A percentile compares a stretch with the other conserved stretches of the same genome.
These are phyloP conservation scores for Pollachius pollachius DNA, from an alignment of 2,113 vertebrate species.

Conservation along the genomic window DNA sequence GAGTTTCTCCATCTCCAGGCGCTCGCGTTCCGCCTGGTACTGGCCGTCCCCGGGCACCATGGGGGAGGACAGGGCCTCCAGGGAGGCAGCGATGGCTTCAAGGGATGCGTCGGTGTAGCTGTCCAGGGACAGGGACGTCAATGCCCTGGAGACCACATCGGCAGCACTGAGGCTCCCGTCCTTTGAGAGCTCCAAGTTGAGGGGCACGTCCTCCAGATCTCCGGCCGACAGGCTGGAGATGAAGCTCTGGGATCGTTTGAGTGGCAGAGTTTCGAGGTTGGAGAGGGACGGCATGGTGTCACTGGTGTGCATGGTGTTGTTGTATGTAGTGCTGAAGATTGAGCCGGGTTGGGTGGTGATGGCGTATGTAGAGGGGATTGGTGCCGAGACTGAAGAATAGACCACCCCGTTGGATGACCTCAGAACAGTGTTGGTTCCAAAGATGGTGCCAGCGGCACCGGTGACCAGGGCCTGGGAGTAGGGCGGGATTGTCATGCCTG, in stretches of 20 bases:
- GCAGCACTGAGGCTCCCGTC: slow-evolving; percentile 61
- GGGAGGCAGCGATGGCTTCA: slow-evolving; percentile 84
- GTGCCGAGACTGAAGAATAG: slow-evolving; percentile 94
- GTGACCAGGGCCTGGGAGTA: slow-evolving; percentile 86
- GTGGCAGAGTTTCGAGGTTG: slow-evolving; percentile 82
- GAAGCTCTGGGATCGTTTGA: slow-evolving; percentile 89
- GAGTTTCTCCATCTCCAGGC: slow-evolving; percentile 94
- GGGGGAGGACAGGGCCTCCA: slow-evolving; percentile 80
- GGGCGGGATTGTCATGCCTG: slow-evolving; percentile 86
- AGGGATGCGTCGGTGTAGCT: slow-evolving; percentile 82
- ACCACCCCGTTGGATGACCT: slow-evolving; percentile 95
- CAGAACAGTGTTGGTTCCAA: slow-evolving; percentile 85
- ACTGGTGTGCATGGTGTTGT: slow-evolving; percentile 84
- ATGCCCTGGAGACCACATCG: slow-evolving; percentile 62
- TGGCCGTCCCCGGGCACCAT: slow-evolving; percentile 87
- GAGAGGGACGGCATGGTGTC: slow-evolving; percentile 86
- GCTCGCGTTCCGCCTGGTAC: slow-evolving; percentile 88
- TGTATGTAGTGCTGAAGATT: slow-evolving; percentile 90
- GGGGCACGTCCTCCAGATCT: slow-evolving; percentile 72
- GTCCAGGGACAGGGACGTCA: slow-evolving; percentile 80
- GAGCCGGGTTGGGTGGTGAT: slow-evolving; percentile 98
- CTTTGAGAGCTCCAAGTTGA: slow-evolving; percentile 78
- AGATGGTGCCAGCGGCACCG: slow-evolving; percentile 76
- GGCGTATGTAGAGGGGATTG: slow-evolving; percentile 90
- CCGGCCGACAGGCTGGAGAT: slow-evolving; percentile 76